Evolutionary conservation across 2,797 vertebrate genomes (phyloP).

Genomic region (Atherinosoma microstoma): DNA sequence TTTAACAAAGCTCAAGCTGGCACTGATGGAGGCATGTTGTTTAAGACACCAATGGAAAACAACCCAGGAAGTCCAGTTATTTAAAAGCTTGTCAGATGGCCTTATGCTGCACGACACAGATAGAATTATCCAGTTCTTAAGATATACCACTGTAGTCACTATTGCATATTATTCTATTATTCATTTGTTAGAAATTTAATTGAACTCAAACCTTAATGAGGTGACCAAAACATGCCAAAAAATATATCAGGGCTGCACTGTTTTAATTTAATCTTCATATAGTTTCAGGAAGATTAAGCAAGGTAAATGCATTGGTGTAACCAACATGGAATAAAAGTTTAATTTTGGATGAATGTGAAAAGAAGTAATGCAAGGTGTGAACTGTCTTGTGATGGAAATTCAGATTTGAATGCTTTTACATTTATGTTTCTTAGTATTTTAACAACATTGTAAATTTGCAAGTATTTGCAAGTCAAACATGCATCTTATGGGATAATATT

Average conservation of each 20-base stretch:
- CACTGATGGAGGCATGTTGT: not conserved
- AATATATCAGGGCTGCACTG: too few relatives aligned
- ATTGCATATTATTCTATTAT: not conserved
- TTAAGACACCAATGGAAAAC: not conserved
- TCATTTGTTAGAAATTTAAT: not conserved
- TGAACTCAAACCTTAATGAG: not conserved
- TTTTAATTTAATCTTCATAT: not conserved
- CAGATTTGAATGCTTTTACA: too few relatives aligned
- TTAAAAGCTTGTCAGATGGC: conserved; percentile 3
- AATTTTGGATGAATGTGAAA: not conserved
- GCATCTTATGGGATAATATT: not conserved
- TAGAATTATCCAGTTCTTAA: not conserved
- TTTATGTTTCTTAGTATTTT: too few relatives aligned
- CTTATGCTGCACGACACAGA: not conserved
- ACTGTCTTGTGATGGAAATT: not conserved
- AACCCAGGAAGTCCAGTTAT: conserved; percentile 8
- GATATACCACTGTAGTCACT: not conserved
- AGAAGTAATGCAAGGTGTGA: not conserved
- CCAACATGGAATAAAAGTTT: too few relatives aligned
- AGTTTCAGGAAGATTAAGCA: not conserved
- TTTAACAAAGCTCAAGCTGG: not conserved
- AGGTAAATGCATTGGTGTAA: too few relatives aligned
- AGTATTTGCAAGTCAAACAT: not conserved
- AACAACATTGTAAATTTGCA: not conserved
- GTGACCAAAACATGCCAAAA: too few relatives aligned